phyloP scores from a whole-genome alignment of 1,140 invertebrate genomes.

The Drosophila nikananu region DNA sequence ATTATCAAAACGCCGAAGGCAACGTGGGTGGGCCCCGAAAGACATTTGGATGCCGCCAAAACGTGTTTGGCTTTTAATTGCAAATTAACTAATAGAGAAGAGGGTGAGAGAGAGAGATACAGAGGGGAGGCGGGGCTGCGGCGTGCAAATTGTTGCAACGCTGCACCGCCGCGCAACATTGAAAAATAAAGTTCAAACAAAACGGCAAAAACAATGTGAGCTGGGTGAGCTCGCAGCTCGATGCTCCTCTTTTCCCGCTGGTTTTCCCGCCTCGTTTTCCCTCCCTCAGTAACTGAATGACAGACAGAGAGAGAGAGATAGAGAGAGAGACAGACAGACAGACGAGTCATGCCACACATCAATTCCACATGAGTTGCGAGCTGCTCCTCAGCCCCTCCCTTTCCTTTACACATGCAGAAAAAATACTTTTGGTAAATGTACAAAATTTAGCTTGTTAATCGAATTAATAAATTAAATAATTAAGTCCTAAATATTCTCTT shows the following conservation, averaged over 20 bases:
- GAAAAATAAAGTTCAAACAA: slow-evolving; percentile 81
- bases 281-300: slow-evolving; percentile 24
- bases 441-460: not conserved
- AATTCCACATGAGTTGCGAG: slow-evolving; percentile 81
- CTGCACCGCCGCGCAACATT: slow-evolving; percentile 67
- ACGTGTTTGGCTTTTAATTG: slow-evolving; percentile 83
- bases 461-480: not conserved
- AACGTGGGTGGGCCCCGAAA: slow-evolving; percentile 67
- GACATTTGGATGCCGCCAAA: slow-evolving; percentile 52
- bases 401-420: slow-evolving; percentile 6
- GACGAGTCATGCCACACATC: slow-evolving; percentile 80
- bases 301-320: slow-evolving; percentile 18
- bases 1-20: slow-evolving; percentile 65
- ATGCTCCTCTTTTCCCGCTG: slow-evolving; percentile 28
- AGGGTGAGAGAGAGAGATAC: not conserved
- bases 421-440: not conserved
- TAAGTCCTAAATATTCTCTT: too few relatives aligned
- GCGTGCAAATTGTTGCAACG: slow-evolving; percentile 30
- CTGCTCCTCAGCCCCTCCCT: slow-evolving; percentile 35
- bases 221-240: not conserved
- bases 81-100: slow-evolving; percentile 70
- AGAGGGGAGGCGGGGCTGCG: not conserved
- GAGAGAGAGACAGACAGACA: slow-evolving; percentile 22
- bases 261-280: slow-evolving; percentile 1
- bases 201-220: slow-evolving; percentile 51